Evolutionary conservation across 2,888 invertebrate genomes (phyloP), one percentile per base, ranked within the genome.

Genomic region (Campaea margaritaria): DNA sequence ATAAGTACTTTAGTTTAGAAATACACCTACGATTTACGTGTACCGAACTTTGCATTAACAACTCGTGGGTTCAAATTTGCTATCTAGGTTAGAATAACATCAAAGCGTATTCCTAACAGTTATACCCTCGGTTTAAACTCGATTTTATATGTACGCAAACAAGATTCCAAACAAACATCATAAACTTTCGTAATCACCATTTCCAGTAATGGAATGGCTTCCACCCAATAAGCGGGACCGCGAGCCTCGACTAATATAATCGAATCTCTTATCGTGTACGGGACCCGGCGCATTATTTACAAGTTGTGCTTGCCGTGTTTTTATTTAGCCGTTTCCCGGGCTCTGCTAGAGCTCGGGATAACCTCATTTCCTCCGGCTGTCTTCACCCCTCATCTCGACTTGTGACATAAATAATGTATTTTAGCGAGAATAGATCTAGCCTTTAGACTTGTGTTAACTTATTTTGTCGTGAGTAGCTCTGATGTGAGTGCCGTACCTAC

Each of bases 321-420:
- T 50, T 59, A 49, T 59, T 54, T 45, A 53, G 53, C 41, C 38
- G 44, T 31, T 39, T 31, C 11, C 34, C 9, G 47, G 41, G 45
- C 39, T 38, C 16, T 31, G 41, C 10, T 50, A 48, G 53, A 36
- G 68, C 64, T 62, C 66, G 62, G 63, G 63, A 80, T 82, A 82
- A 83, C 76, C 76, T 79, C 69, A 75, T 85, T 85, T 83, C 75
- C 79, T 72, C 44, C 54, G 65, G 68, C 60, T 69, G 69, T 55
- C 63, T 69, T 61, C 57, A 48, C 63, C 64, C 51, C 60, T 50
- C 50, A 46, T 46, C 31, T 47, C 28, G 51, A 43, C 63, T 62
- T 54, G 38, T 51, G 55, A 54, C 44, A 48, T 63, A 61, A 65
- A 61, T 65, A 65, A 63, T 61, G 54, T 62, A 48, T 57, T 51